A percentile compares a stretch with the other conserved stretches of the same genome.
These are phyloP conservation scores for Cydia fagiglandana DNA, from an alignment of 1,140 invertebrate genomes.

Conservation along the genomic window DNA sequence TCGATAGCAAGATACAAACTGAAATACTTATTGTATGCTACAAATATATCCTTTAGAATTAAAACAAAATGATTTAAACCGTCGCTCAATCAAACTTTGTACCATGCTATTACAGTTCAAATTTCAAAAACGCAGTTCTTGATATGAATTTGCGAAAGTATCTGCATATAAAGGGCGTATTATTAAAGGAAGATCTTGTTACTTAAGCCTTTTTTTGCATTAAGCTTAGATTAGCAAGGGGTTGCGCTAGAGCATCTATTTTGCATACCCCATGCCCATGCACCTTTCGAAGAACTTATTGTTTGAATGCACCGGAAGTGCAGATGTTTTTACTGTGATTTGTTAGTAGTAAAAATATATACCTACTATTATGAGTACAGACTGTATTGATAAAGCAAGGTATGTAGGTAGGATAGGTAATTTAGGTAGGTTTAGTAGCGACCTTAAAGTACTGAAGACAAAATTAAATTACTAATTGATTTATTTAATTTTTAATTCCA, in stretches of 20 bases:
- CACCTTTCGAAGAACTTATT: slow-evolving; percentile 43
- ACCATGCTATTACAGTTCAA: not conserved
- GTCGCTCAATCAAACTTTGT: not conserved
- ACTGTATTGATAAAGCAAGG: not conserved
- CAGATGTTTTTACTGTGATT: slow-evolving; percentile 28
- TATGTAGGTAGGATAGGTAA: not conserved
- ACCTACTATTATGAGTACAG: not conserved
- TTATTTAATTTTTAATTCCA: no score
- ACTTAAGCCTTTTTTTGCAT: not conserved
- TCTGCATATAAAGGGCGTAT: not conserved
- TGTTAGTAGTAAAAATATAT: not conserved
- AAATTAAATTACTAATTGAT: no score
- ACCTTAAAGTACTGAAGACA: no score
- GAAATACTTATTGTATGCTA: no score
- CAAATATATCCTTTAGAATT: no score
- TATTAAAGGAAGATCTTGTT: not conserved
- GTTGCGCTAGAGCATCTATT: not conserved
- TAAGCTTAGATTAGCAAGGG: not conserved
- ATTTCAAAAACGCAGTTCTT: not conserved
- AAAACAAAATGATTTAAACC: no score
- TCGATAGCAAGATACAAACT: no score
- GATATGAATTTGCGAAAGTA: not conserved
- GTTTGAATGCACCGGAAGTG: slow-evolving; percentile 44
- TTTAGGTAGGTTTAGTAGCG: no score
- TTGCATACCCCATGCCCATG: slow-evolving; percentile 35